Percentiles rank a stretch among this genome's conserved stretches.
Conservation (phyloP, 2,113 vertebrate species). For the Mesoclemmys tuberculata region DNA sequence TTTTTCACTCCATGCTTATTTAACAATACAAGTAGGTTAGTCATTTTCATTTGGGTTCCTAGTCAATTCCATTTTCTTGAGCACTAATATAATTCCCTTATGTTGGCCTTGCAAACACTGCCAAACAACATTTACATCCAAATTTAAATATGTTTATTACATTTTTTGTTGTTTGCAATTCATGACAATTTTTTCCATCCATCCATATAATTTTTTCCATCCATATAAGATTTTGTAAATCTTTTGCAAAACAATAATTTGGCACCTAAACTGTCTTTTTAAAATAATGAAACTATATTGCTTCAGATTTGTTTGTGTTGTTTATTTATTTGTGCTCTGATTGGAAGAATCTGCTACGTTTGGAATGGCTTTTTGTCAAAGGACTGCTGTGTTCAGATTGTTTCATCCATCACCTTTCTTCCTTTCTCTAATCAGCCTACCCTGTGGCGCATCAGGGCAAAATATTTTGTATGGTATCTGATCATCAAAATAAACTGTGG, state of each 20-base stretch:
- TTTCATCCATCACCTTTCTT: not conserved
- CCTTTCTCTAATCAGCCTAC: not conserved
- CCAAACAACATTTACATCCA: not conserved
- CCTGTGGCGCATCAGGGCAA: not conserved
- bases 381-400: not conserved
- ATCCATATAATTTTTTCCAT: not conserved
- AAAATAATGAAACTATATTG: not conserved
- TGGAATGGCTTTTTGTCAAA: not conserved
- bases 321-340: not conserved
- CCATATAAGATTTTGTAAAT: not conserved
- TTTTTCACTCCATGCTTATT: not conserved
- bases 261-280: too few relatives aligned
- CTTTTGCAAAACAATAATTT: too few relatives aligned
- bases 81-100: not conserved
- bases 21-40: not conserved
- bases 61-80: not conserved
- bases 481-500: not conserved
- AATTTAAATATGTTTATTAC: not conserved
- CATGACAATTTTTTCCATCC: not conserved
- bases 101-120: not conserved
- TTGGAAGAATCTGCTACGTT: not conserved
- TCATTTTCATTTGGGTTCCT: not conserved
- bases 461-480: not conserved
- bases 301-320: not conserved
- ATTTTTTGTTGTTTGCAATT: not conserved